phyloP scores from a whole-genome alignment of 1,140 invertebrate genomes.

The Papilio glaucus region DNA sequence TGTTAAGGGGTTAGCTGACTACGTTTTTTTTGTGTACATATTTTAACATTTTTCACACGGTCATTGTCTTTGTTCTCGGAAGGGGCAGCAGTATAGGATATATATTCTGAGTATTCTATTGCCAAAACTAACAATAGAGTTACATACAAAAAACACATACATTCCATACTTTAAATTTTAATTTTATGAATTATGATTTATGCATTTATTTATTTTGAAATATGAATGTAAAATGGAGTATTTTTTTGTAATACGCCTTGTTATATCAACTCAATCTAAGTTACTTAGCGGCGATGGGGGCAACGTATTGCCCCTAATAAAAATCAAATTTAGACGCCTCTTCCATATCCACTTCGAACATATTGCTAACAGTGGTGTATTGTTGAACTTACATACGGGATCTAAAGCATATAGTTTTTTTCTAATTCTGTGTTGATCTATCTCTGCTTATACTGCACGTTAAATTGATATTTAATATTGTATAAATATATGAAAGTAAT shows the following conservation, averaged over 20 bases:
- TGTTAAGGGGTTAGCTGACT: conserved; percentile 49
- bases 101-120: conserved; percentile 15
- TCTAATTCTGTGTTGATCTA: too few relatives aligned
- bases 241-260: neutral
- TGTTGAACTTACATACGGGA: neutral
- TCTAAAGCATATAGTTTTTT: too few relatives aligned
- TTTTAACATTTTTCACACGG: conserved; percentile 55
- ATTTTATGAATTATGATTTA: neutral
- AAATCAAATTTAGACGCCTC: conserved; percentile 73
- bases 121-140: conserved; percentile 6
- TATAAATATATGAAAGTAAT: too few relatives aligned
- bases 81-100: conserved; percentile 19
- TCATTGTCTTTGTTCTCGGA: conserved; percentile 43
- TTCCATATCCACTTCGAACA: conserved; percentile 35
- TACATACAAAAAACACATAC: neutral
- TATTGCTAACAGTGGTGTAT: neutral
- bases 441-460: too few relatives aligned
- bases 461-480: too few relatives aligned
- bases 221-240: conserved; percentile 32
- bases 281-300: conserved; percentile 69
- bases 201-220: conserved; percentile 36
- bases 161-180: neutral
- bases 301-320: conserved; percentile 70
- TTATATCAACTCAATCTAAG: conserved; percentile 59
- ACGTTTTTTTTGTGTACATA: conserved; percentile 52